Base-by-base conservation (phyloP, 2,113 vertebrate species). In the Geococcyx californianus region DNA sequence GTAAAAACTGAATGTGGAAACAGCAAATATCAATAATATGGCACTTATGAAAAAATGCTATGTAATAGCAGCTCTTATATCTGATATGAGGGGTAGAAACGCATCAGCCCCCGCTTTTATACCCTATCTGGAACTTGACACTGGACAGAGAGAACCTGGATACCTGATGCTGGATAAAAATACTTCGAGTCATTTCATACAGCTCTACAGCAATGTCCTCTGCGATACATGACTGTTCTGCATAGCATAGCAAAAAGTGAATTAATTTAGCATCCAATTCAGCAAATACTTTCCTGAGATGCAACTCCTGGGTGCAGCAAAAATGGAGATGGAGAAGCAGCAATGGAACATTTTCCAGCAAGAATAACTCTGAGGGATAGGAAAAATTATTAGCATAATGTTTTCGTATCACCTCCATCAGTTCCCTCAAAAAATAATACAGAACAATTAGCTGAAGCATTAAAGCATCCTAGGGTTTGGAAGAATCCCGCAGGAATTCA, bases 1-100 rank as follows among this genome's bases (percentile, higher is more conserved):
- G 36, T 42, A 83, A 76, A 84, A 83, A 47, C 4, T 18, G 36
- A 21, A 95, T 83, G 26, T 33, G 28, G 77, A 87, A 89, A 33
- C 0, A 3, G 58, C 19, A 60, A 69, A 24, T 23, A 49, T 23
- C 11, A 49, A 49, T 1, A 83, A 18, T 8, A 31, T 0, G 63
- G 54, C 11, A 40, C 4, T 79, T 45, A 28, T 1, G 24, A 69
- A 36, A 19, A 60, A 80, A 55, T 4, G 14, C 24, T n/a, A 33
- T 4, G 4, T 14, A 63, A 21, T 16, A 82, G 10, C 59, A 89
- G n/a, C 84, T 73, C 36, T 69, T 24, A 9, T 40, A 75, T 49
- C 44, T 24, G 25, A n/a, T 15, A 44, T 7, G 47, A 77, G 33
- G 6, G 29, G 38, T 5, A 80, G 67, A 73, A 68, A 68, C 0